Percentiles rank a stretch among this genome's conserved stretches.
phyloP scores from a whole-genome alignment of 2,113 vertebrate species.

The Tachycineta bicolor region DNA sequence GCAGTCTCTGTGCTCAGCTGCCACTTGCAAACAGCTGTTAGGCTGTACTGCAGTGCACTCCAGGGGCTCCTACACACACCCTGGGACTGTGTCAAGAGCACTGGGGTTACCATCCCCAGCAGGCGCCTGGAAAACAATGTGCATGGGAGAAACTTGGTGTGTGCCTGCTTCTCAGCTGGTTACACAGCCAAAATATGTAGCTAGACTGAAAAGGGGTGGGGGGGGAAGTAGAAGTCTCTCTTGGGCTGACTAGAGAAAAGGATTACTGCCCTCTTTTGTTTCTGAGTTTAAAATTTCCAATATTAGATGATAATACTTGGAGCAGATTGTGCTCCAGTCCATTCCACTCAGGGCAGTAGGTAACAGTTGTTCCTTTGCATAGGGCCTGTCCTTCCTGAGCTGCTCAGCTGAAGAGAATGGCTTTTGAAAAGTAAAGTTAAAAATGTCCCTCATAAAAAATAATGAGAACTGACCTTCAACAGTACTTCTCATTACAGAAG shows the following conservation, averaged over 20 bases:
- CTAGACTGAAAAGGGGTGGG: neutral
- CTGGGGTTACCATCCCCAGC: rapidly evolving
- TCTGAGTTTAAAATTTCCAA: neutral
- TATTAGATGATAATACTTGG: neutral
- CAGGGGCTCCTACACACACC: neutral
- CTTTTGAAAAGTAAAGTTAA: neutral
- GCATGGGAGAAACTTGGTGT: neutral
- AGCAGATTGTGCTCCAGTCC: neutral
- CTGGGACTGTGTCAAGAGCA: neutral
- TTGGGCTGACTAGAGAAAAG: neutral
- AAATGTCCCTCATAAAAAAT: neutral
- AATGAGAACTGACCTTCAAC: neutral
- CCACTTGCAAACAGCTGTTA: neutral
- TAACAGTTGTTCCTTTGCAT: neutral
- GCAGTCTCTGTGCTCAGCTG: neutral
- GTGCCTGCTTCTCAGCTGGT: neutral
- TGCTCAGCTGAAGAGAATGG: neutral
- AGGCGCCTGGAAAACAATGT: rapidly evolving
- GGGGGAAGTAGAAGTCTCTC: neutral
- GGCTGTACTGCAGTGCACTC: neutral
- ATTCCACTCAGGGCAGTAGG: neutral
- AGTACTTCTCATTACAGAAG: neutral
- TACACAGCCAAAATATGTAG: neutral
- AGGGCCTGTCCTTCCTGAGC: neutral
- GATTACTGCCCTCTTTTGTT: neutral